Conservation (phyloP, 2,888 invertebrate species). For the Cartodere bifasciata region DNA sequence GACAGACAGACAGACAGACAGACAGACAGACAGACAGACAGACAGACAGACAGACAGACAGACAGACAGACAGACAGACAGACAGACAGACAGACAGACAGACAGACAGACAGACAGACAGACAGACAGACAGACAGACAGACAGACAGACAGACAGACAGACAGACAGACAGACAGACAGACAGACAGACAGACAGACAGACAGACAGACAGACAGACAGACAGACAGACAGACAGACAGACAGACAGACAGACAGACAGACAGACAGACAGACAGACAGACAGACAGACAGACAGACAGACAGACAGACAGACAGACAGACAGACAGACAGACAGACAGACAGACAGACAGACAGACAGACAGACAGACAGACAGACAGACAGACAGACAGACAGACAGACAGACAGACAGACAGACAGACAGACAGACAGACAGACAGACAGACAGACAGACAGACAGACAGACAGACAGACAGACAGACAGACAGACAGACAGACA, state of each 20-base stretch:
- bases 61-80: slow-evolving; percentile 10
- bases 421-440: slow-evolving; percentile 8
- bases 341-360: slow-evolving; percentile 9
- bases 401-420: slow-evolving; percentile 8
- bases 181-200: slow-evolving; percentile 10
- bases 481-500: slow-evolving; percentile 10
- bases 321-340: slow-evolving; percentile 10
- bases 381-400: slow-evolving; percentile 8
- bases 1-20: not conserved
- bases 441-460: slow-evolving; percentile 8
- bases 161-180: slow-evolving; percentile 10
- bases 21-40: not conserved
- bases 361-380: slow-evolving; percentile 6
- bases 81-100: slow-evolving; percentile 10
- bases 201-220: slow-evolving; percentile 10
- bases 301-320: slow-evolving; percentile 10
- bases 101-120: slow-evolving; percentile 10
- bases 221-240: slow-evolving; percentile 10
- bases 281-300: slow-evolving; percentile 10
- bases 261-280: slow-evolving; percentile 10
- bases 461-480: slow-evolving; percentile 9
- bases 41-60: slow-evolving; percentile 10
- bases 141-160: slow-evolving; percentile 10
- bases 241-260: slow-evolving; percentile 9
- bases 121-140: slow-evolving; percentile 10